These are phyloP conservation scores for Diplodus sargus DNA, from an alignment of 2,797 vertebrate genomes.

Conservation along the genomic window DNA sequence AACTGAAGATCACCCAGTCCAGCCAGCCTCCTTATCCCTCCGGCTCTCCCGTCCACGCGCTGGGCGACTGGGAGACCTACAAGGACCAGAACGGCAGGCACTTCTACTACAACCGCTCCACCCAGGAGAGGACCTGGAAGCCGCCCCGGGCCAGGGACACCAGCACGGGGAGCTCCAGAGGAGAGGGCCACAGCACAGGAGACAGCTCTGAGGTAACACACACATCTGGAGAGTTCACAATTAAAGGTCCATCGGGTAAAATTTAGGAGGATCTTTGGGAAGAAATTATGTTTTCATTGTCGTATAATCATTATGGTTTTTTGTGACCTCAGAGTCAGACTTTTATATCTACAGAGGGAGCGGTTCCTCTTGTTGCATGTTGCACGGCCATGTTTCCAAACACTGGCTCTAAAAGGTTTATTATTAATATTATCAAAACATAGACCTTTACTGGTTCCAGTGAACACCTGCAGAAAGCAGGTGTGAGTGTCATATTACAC, in stretches of 20 bases:
- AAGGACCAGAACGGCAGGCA: constrained; percentile 91
- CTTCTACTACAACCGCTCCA: constrained; percentile 94
- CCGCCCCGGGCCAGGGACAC: constrained; percentile 91
- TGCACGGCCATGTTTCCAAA: too few relatives aligned
- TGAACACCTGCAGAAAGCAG: constrained; percentile 2
- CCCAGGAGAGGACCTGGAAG: constrained; percentile 96
- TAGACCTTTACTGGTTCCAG: too few relatives aligned
- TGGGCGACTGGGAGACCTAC: constrained; percentile 96
- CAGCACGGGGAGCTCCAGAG: constrained; percentile 83
- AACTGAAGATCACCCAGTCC: constrained; percentile 95
- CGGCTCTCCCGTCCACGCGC: constrained; percentile 87
- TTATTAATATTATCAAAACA: too few relatives aligned
- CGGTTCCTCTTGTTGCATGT: too few relatives aligned
- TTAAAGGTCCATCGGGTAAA: too few relatives aligned
- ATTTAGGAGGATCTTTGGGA: too few relatives aligned
- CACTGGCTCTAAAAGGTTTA: too few relatives aligned
- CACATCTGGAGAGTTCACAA: background rate
- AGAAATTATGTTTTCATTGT: too few relatives aligned
- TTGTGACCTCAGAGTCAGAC: too few relatives aligned
- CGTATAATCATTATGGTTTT: too few relatives aligned
- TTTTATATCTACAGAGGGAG: too few relatives aligned
- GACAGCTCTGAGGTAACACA: constrained; percentile 90
- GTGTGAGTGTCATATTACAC: background rate
- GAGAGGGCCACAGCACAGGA: constrained; percentile 85
- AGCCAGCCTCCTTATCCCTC: constrained; percentile 88